Evolutionary conservation across 2,888 invertebrate genomes (phyloP), one percentile per base, ranked within the genome.

Genomic region (Brachyptera putata): DNA sequence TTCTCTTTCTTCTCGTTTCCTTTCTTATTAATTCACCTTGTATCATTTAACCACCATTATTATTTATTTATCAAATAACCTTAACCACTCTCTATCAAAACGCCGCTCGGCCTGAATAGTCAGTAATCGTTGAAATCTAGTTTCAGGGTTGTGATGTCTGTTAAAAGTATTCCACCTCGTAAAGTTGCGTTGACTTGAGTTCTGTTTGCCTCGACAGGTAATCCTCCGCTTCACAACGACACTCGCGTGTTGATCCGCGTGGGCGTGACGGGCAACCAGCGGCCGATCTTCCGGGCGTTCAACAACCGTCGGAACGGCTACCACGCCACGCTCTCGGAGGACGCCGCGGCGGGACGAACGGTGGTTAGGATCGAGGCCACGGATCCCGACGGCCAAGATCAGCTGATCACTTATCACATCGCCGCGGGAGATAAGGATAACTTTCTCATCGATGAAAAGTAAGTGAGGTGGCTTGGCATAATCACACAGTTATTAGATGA

Each of bases 351-450:
- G 1, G 88, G 88, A 1, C 81, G 83, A 13, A 83, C 84, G 72
- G 84, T 91, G 0, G 83, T 87, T 0, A 81, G 77, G 48, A 85
- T 90, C 0, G 73, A 82, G 18, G 91, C 91, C 0, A 85, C 84
- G 61, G 91, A 91, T 74, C 88, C 89, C 0, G 91, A 91, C 73
- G 90, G 89, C 0, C 75, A 86, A 13, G 87, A 89, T 70, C 80
- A 81, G 65, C 73, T 85, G 9, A 69, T 89, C 0, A 81, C 80
- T 0, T 90, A 89, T 69, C 81, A 84, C 64, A 85, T 90, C 58
- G 84, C 86, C 22, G 79, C 80, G 4, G 89, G 89, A 0, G 85
- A 87, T 1, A 86, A 83, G 67, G 90, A 90, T 67, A 89, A 89
- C 68, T 91, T 91, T 70, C 78, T 84, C 9, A 86, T 91, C 24